Percentiles rank a stretch among this genome's conserved stretches.
phyloP scores from a whole-genome alignment of 2,797 vertebrate species.

The Triplophysa yarkandensis region DNA sequence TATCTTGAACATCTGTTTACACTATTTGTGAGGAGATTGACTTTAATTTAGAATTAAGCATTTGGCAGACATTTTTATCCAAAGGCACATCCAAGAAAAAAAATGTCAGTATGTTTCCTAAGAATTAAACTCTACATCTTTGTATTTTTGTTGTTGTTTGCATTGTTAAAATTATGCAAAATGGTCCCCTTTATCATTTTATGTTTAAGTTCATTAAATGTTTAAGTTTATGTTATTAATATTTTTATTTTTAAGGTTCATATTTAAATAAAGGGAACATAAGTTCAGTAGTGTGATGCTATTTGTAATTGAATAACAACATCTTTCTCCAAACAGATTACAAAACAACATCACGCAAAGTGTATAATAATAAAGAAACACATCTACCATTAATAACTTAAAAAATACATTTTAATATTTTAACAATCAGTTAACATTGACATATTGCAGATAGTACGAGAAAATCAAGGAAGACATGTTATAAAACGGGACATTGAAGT shows the following conservation, averaged over 20 bases:
- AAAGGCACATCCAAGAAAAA: too few species aligned
- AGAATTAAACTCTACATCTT: too few species aligned
- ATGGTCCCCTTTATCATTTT: neutral
- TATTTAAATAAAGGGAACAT: conserved; percentile 25
- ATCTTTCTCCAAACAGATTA: neutral
- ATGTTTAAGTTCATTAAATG: too few species aligned
- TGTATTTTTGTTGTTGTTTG: too few species aligned
- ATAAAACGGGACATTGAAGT: conserved; percentile 38
- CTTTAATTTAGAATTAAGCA: too few species aligned
- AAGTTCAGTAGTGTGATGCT: neutral
- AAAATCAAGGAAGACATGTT: conserved; percentile 47
- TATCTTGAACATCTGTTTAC: neutral
- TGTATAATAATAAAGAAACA: neutral
- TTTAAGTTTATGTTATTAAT: too few species aligned
- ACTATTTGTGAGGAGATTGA: neutral
- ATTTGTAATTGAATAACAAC: neutral
- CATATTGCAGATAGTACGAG: conserved; percentile 65
- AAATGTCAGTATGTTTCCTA: too few species aligned
- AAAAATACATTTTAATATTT: conserved; percentile 62
- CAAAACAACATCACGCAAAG: neutral
- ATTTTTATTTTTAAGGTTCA: too few species aligned
- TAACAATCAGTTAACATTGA: conserved; percentile 73
- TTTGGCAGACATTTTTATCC: too few species aligned
- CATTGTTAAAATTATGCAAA: neutral
- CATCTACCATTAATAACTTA: conserved; percentile 31